Evolutionary conservation across 2,888 invertebrate genomes (phyloP), one percentile per base, ranked within the genome.

Genomic region (Parnassius glacialis): DNA sequence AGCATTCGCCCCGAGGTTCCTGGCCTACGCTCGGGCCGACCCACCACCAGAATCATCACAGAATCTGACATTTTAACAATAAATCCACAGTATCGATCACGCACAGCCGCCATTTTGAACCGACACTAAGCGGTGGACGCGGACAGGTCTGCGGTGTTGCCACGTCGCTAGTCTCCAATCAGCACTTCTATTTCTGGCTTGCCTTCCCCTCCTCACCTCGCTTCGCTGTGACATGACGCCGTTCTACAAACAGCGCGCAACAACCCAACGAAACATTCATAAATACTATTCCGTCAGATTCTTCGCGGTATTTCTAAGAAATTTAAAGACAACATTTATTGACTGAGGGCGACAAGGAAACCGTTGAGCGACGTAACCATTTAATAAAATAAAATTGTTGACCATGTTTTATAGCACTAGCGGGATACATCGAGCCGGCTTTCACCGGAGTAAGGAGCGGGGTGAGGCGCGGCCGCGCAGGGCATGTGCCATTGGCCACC

Each of bases 401-500:
- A 79, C 74, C 76, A 76, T 69, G 71, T 76, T 75, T 68, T 67
- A 78, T 73, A 67, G 70, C 62, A 66, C 59, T 65, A 68, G 70
- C 64, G 67, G 70, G 69, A 71, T 72, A 72, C 69, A 71, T 71
- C 67, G 77, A 75, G 81, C 80, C 85, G 89, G 92, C 90, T 92
- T 90, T 90, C 87, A 89, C 90, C 85, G 72, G 74, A 68, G 74
- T 74, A 90, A 84, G 72, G 74, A 68, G 74, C 74, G 76, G 76
- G 75, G 81, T 73, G 83, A 84, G 85, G 87, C 84, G 81, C 83
- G 81, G 92, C 89, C 85, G 86, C 87, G 93, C 89, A 87, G 90
- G 91, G 91, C 93, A 92, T 92, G 92, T 93, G 90, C 90, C 85
- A 94, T 94, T 94, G 94, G 94, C 86, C 88, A 86, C 84, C 85